Base-by-base conservation (phyloP, 2,797 vertebrate genomes). In the Hoplostethus mediterraneus region DNA sequence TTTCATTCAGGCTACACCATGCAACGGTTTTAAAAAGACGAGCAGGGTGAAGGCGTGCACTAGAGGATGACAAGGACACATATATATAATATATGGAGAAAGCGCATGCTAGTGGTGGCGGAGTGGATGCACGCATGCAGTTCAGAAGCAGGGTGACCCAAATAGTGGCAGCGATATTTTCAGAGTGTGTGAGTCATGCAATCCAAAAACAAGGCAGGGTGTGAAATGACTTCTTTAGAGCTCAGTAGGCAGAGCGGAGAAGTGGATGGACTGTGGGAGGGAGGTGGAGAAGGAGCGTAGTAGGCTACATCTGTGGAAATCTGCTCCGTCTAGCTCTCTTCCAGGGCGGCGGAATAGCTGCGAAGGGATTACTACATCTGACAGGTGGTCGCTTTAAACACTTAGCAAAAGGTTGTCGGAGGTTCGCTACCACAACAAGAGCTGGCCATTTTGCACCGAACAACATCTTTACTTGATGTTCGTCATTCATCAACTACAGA, bases 151-250 rank as follows among this genome's bases (percentile, higher is more conserved):
- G 58, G 47, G 63, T 83, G 87, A 91, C 90, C 84, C 82, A 86
- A 79, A 90, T 91, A 89, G 87, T 84, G 78, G 85, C 82, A 80
- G 58, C 56, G 72, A 73, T 84, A 86, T 90, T 84, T 82, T 81
- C 36, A 84, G 70, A 83, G 68, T 1, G 65, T 33, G 54, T 90
- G 89, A 90, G 75, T 90, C 89, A 90, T 77, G 45, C 80, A 10
- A 73, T 84, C 72, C 61, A 67, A 86, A 89, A 80, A 21, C 80
- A 81, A 71, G 69, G 63, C 74, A 73, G 58, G 69, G 84, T 86
- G 80, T 84, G 79, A 87, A 83, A 84, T 17, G 47, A 66, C 80
- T 86, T 87, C 77, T 84, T 79, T 38, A 55, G 73, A 79, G 66
- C 77, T 77, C 74, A 73, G 84, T 82, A 76, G 81, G 80, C 73